Percentiles rank a stretch among this genome's conserved stretches.
Conservation (phyloP, 2,888 invertebrate species). For the Nesidiocoris tenuis region DNA sequence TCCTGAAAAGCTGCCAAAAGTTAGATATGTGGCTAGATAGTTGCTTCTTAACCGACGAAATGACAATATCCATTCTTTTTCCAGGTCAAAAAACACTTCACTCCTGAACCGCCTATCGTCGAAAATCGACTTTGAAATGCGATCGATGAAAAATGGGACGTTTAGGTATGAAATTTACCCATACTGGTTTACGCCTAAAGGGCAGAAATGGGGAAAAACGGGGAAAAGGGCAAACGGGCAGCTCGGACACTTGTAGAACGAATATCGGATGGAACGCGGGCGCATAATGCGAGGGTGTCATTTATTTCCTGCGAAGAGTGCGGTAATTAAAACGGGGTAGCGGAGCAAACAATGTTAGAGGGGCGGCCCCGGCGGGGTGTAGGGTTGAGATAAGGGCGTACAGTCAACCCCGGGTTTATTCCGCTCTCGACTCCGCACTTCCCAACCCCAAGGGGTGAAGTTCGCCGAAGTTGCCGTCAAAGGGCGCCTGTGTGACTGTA, state of each 20-base stretch:
- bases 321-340: slow-evolving; percentile 37
- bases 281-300: slow-evolving; percentile 36
- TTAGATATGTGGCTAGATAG: too few relatives aligned
- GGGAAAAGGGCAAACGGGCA: slow-evolving; percentile 12
- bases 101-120: too few relatives aligned
- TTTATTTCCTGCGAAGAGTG: slow-evolving; percentile 38
- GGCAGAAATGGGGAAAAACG: too few relatives aligned
- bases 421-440: background rate
- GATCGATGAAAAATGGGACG: too few relatives aligned
- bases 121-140: too few relatives aligned
- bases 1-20: too few relatives aligned
- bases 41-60: too few relatives aligned
- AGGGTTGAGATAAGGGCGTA: slow-evolving; percentile 32
- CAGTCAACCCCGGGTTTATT: slow-evolving; percentile 33
- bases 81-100: too few relatives aligned
- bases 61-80: too few relatives aligned
- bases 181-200: too few relatives aligned
- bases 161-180: too few relatives aligned
- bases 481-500: slow-evolving; percentile 14
- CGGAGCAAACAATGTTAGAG: slow-evolving; percentile 35
- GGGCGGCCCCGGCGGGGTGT: background rate
- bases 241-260: slow-evolving; percentile 34
- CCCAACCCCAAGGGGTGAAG: background rate
- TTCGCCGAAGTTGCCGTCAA: background rate
- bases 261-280: slow-evolving; percentile 16